Base-by-base conservation (phyloP, 2,888 invertebrate species). In the Cristatella mucedo region DNA sequence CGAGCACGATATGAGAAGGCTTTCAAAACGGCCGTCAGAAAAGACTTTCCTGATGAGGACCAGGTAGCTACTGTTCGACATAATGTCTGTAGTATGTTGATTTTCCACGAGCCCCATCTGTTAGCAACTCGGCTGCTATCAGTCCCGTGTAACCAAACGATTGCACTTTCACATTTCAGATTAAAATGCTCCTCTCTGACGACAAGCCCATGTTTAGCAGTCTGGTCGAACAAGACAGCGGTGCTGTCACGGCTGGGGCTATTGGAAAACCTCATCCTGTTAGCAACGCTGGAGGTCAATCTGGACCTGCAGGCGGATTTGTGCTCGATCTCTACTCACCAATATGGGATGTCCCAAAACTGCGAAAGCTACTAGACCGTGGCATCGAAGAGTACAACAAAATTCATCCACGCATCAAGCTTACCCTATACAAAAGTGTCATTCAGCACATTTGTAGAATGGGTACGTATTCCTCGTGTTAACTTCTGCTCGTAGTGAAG, bases 311-410 rank as follows among this genome's bases (percentile, higher is more conserved):
- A 5, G 29, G 42, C 22, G 32, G n/a, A 24, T 21, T 22, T 11
- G 30, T 31, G 30, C 31, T 40, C 15, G 42, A 42, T 30, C 41
- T 31, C 15, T 42, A 42, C 41, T 22, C 22, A 18, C 22, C 30
- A n/a, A 18, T 20, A 7, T 26, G 26, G 20, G 26, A 33, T 22
- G 31, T 21, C 15, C 36, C n/a, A 19, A 4, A 19, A 26, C 15
- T 38, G 37, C 9, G 29, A 15, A 21, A 29, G 3, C 48, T 63
- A 34, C 49, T 63, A 49, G 49, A 50, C 29, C 56, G 53, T 43
- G 61, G 55, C 2, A 56, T 61, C 1, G 61, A 62, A 33, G 64
- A 63, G 38, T 63, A 57, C 47, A 64, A 63, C 48, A 64, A 64
- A 45, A 55, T 53, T 29, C 55, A 61, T 41, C 64, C 63, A 1